Conservation (phyloP, 2,797 vertebrate genomes). For the Phylloscopus collybita region DNA sequence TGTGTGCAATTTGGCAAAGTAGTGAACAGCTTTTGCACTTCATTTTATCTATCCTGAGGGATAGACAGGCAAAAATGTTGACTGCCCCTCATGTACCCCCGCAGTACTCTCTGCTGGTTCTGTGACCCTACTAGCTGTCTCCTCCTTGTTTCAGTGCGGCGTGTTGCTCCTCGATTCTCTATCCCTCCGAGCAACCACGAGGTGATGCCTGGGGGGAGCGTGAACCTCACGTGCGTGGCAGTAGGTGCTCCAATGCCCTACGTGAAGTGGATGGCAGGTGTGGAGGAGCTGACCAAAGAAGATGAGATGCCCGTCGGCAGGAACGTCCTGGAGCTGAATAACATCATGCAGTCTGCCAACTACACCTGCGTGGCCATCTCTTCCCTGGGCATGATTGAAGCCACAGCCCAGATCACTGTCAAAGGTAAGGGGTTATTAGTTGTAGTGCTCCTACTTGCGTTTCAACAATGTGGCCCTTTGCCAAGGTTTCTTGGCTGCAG, state of each 20-base stretch:
- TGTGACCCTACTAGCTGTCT: slow-evolving; percentile 73
- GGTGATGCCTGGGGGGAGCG: slow-evolving; percentile 95
- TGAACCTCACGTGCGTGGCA: slow-evolving; percentile 96
- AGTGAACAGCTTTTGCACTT: slow-evolving; percentile 23
- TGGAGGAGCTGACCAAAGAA: slow-evolving; percentile 90
- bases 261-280: slow-evolving; percentile 92
- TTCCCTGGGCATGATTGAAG: slow-evolving; percentile 93
- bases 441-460: neutral
- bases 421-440: slow-evolving; percentile 81
- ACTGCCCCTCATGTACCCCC: neutral
- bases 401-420: slow-evolving; percentile 92
- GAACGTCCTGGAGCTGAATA: slow-evolving; percentile 92
- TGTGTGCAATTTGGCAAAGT: slow-evolving; percentile 41
- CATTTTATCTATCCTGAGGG: slow-evolving; percentile 48
- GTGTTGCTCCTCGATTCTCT: slow-evolving; percentile 97
- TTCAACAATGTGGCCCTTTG: neutral
- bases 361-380: slow-evolving; percentile 98
- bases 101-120: neutral
- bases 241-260: slow-evolving; percentile 97
- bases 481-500: neutral
- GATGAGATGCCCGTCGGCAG: slow-evolving; percentile 95
- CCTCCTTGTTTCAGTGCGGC: slow-evolving; percentile 89
- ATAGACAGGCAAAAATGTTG: slow-evolving; percentile 30
- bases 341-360: slow-evolving; percentile 90
- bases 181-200: slow-evolving; percentile 96